Evolutionary conservation across 2,113 vertebrate genomes (phyloP), one percentile per base, ranked within the genome.

Genomic region (Symphodus melops): DNA sequence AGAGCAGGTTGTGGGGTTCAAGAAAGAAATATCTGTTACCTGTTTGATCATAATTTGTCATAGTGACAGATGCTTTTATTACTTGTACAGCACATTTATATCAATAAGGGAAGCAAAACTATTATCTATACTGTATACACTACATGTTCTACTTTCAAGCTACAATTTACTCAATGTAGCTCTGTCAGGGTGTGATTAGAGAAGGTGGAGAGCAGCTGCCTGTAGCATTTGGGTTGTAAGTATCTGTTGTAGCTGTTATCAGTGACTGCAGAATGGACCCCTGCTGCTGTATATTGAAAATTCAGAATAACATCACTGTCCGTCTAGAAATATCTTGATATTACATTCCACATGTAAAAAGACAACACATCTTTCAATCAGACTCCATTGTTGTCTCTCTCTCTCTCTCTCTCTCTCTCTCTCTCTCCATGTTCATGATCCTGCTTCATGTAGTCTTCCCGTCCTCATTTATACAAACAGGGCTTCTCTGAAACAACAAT

Each of bases 321-420:
- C 33, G 16, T 72, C 23, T 58, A n/a, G 17, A 16, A 19, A 19
- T 48, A 48, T 46, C 25, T 56, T 3, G 39, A 28, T 16, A 41
- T 88, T 76, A 9, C 66, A 60, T 46, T 61, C 39, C 21, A 28
- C 23, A 21, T 51, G 44, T 59, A 28, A 69, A 73, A 72, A 41
- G 28, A 21, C 16, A 57, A 70, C 36, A 44, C 55, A 33, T 51
- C 20, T 62, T 68, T 46, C 28, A 55, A 14, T 53, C 28, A 52
- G 25, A 17, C 42, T 42, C 16, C 7, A n/a, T 12, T 25, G 17
- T 9, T 4, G 16, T 2, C 28, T 33, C 3, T 33, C 28, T 33
- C 28, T 33, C 28, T 33, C 28, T 33, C 28, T 6, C 28, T 6
- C 28, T 33, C 28, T 6, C 28, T 33, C 28, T 13, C 1, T 28